These are phyloP conservation scores for Gryon sp. DNA, from an alignment of 1,140 invertebrate genomes.

Conservation along the genomic window DNA sequence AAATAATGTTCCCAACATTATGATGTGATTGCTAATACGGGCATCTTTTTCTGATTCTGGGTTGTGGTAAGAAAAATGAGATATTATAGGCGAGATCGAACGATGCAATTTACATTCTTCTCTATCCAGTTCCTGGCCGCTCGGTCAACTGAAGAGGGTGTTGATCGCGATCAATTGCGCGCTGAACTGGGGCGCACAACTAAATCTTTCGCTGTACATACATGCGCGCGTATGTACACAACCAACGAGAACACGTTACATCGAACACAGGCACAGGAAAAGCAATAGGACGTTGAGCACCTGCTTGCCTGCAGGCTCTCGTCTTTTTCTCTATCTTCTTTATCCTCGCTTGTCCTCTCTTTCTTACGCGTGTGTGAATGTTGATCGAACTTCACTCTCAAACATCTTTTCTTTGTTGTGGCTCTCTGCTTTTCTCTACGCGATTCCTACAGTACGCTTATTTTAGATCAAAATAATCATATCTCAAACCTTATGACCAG, in stretches of 20 bases:
- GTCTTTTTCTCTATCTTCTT: slow-evolving; percentile 11
- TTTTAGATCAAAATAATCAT: slow-evolving; percentile 22
- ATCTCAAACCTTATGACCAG: no score
- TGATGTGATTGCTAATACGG: slow-evolving; percentile 47
- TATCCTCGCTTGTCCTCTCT: neutral
- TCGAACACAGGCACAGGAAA: slow-evolving; percentile 48
- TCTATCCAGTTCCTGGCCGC: slow-evolving; percentile 47
- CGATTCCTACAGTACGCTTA: neutral
- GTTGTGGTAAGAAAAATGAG: slow-evolving; percentile 36
- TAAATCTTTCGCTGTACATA: slow-evolving; percentile 42
- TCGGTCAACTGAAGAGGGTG: slow-evolving; percentile 51
- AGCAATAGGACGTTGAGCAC: slow-evolving; percentile 62
- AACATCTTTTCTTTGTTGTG: slow-evolving; percentile 39
- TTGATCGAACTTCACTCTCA: slow-evolving; percentile 18
- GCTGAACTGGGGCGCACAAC: slow-evolving; percentile 46
- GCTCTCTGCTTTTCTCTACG: slow-evolving; percentile 13
- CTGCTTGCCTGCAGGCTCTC: slow-evolving; percentile 61
- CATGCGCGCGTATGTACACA: slow-evolving; percentile 44
- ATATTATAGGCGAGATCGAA: slow-evolving; percentile 56
- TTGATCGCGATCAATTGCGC: slow-evolving; percentile 63
- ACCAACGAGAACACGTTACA: slow-evolving; percentile 49
- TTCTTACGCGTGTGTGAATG: slow-evolving; percentile 13
- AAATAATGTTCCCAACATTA: slow-evolving; percentile 37
- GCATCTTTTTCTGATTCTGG: slow-evolving; percentile 40
- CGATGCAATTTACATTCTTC: slow-evolving; percentile 64